Conservation (phyloP, 2,797 vertebrate species). For the Leptodactylus fallax region DNA sequence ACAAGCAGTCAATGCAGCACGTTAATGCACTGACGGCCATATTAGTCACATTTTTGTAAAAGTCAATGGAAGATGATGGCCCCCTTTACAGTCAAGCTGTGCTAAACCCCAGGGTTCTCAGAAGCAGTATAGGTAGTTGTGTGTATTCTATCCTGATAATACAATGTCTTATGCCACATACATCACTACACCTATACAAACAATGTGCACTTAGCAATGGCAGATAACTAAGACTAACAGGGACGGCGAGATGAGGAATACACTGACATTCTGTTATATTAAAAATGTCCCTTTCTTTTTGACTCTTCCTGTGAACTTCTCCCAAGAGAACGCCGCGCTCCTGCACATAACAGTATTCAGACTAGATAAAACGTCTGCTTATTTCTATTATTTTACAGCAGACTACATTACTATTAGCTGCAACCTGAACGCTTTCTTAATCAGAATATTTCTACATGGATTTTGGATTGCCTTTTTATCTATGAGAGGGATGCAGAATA, state of each 20-base stretch:
- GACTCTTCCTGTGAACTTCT: background rate
- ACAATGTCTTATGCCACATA: background rate
- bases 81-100: no score
- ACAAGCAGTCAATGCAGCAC: no score
- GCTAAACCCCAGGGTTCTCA: background rate
- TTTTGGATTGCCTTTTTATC: background rate
- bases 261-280: no score
- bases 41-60: no score
- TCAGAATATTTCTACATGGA: background rate
- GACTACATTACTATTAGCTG: background rate
- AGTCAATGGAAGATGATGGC: no score
- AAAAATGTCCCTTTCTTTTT: background rate
- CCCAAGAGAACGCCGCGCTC: background rate
- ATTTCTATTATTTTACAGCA: background rate
- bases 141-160: background rate
- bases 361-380: no score
- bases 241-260: no score
- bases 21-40: no score
- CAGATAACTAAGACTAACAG: background rate
- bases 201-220: background rate
- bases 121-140: background rate
- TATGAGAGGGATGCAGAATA: background rate
- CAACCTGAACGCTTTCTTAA: background rate
- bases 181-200: background rate
- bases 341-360: background rate